These are phyloP conservation scores for Caenorhabditis macrosperma DNA, from an alignment of 2,888 invertebrate genomes.

Conservation along the genomic window DNA sequence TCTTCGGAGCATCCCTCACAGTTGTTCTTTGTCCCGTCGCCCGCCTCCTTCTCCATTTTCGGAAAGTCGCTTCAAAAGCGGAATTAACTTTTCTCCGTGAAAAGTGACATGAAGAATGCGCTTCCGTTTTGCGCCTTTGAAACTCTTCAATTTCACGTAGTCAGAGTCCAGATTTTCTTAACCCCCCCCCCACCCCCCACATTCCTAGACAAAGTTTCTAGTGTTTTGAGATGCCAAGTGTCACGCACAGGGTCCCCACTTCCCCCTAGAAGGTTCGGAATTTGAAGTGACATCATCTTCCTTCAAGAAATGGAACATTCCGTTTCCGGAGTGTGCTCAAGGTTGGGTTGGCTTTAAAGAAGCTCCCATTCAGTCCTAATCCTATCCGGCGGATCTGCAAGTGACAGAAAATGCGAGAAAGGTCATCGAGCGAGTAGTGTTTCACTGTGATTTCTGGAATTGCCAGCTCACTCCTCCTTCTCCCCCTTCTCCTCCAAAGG, in stretches of 20 bases:
- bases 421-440: constrained; percentile 24
- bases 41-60: neutral
- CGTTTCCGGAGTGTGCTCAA: neutral
- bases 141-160: neutral
- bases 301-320: neutral
- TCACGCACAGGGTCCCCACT: neutral
- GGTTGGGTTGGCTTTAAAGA: too few species aligned
- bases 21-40: constrained; percentile 44
- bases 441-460: constrained; percentile 15
- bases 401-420: constrained; percentile 5
- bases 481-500: neutral
- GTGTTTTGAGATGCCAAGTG: neutral
- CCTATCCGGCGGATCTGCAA: neutral
- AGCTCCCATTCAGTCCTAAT: too few species aligned
- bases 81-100: constrained; percentile 7
- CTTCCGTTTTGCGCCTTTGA: neutral
- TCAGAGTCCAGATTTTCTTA: neutral
- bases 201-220: neutral
- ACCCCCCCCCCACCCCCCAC: neutral
- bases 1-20: constrained; percentile 34
- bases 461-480: neutral
- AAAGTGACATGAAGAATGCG: constrained; percentile 4
- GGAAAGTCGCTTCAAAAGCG: neutral
- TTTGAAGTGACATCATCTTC: neutral
- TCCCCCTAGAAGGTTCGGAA: too few species aligned